Conservation (phyloP, 1,140 invertebrate genomes). For the Parasteatoda tepidariorum region DNA sequence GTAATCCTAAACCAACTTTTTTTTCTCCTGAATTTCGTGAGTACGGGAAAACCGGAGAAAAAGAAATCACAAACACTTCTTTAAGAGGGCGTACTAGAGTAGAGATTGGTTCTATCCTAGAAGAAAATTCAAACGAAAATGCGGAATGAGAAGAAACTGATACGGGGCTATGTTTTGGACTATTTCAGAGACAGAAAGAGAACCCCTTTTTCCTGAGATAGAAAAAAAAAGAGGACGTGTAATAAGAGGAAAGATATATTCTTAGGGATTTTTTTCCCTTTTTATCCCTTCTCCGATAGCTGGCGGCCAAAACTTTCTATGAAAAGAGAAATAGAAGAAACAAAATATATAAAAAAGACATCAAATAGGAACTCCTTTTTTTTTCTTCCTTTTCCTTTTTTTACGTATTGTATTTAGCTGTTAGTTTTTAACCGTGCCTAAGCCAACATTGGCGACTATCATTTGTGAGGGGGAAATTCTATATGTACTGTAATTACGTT, state of each 20-base stretch:
- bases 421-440: too few species aligned
- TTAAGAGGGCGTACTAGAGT: neutral
- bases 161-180: constrained; percentile 11
- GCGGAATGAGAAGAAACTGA: constrained; percentile 41
- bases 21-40: too few species aligned
- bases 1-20: constrained; percentile 29
- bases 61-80: neutral
- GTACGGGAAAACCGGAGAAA: neutral
- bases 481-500: too few species aligned
- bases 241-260: neutral
- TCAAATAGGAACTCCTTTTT: too few species aligned
- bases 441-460: too few species aligned
- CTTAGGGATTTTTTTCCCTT: neutral
- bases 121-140: constrained; percentile 40
- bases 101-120: too few species aligned
- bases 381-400: too few species aligned
- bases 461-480: too few species aligned
- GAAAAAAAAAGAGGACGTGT: neutral
- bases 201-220: neutral
- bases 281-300: neutral
- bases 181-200: neutral
- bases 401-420: too few species aligned
- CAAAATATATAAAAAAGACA: too few species aligned
- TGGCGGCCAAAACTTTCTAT: neutral
- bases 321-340: too few species aligned